Percentiles rank a stretch among this genome's conserved stretches.
Conservation (phyloP, 1,140 invertebrate species). For the Lanistes nyassanus region DNA sequence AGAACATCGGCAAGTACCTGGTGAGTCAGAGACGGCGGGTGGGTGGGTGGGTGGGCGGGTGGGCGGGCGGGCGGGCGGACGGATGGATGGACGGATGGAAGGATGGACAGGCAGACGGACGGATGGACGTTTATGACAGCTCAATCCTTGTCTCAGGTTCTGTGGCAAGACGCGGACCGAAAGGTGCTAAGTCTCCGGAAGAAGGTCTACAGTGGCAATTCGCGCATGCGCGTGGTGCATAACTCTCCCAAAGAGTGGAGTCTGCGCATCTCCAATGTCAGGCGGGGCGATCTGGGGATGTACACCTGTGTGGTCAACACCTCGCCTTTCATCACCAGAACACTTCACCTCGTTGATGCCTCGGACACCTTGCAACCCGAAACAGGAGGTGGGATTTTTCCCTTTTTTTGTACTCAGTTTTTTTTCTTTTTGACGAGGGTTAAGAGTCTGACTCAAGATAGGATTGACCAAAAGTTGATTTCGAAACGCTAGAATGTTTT, state of each 20-base stretch:
- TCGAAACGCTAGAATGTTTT: no score
- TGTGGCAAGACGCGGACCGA: conserved; percentile 23
- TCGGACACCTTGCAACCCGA: neutral
- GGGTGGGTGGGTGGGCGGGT: neutral
- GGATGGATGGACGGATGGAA: neutral
- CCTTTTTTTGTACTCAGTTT: no score
- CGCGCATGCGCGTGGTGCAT: conserved; percentile 24
- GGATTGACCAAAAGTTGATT: no score
- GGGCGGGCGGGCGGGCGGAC: neutral
- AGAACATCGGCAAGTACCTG: conserved; percentile 21
- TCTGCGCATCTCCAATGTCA: conserved; percentile 15
- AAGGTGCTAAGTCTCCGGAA: conserved; percentile 26
- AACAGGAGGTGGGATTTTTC: neutral
- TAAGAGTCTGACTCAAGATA: no score
- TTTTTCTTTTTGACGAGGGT: no score
- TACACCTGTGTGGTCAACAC: conserved; percentile 33
- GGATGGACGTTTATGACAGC: neutral
- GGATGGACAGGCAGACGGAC: neutral
- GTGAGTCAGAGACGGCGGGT: conserved; percentile 6
- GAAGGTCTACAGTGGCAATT: conserved; percentile 24
- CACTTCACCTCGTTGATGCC: conserved; percentile 1
- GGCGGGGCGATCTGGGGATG: conserved; percentile 17
- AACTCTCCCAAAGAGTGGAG: conserved; percentile 27
- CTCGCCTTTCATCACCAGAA: conserved; percentile 23
- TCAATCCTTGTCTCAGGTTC: conserved; percentile 14